These are phyloP conservation scores for Drosophila infuscata DNA, from an alignment of 2,888 invertebrate genomes.

Conservation along the genomic window DNA sequence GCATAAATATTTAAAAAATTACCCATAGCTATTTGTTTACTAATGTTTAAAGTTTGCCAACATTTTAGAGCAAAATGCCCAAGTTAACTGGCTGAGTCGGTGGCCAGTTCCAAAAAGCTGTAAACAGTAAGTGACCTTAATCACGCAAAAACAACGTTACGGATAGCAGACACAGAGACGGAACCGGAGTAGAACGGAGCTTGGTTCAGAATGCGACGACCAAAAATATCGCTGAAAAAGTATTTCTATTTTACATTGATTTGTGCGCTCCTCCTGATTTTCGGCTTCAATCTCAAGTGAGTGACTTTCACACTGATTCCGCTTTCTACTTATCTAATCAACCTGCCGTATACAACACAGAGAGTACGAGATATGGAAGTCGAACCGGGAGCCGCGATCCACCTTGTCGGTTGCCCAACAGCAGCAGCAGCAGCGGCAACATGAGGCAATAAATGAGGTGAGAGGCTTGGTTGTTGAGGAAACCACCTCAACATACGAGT, in stretches of 20 bases:
- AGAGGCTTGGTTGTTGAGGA: conserved; percentile 18
- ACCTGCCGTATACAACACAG: conserved; percentile 56
- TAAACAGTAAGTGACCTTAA: conserved; percentile 8
- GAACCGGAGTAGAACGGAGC: conserved; percentile 1
- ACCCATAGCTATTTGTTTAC: not conserved
- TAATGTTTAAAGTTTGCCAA: conserved; percentile 10
- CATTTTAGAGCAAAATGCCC: conserved; percentile 51
- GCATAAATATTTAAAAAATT: not conserved
- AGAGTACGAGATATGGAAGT: conserved; percentile 84
- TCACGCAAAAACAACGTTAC: not conserved
- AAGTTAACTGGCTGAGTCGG: conserved; percentile 48
- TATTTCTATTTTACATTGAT: conserved; percentile 87
- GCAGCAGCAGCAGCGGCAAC: conserved; percentile 35
- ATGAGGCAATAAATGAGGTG: conserved; percentile 36
- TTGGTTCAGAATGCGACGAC: conserved; percentile 85
- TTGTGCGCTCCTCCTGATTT: conserved; percentile 86
- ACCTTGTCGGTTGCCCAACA: conserved; percentile 48
- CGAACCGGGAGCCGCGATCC: conserved; percentile 66
- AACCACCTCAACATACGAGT: conserved; percentile 33
- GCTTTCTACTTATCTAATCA: not conserved
- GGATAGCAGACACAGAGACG: conserved; percentile 6
- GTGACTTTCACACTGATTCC: conserved; percentile 37
- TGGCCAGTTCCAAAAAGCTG: conserved; percentile 3
- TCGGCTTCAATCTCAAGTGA: conserved; percentile 86
- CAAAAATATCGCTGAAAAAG: conserved; percentile 87